These are phyloP conservation scores for Hypocryptadius cinnamomeus DNA, from an alignment of 2,113 vertebrate species.

Conservation along the genomic window DNA sequence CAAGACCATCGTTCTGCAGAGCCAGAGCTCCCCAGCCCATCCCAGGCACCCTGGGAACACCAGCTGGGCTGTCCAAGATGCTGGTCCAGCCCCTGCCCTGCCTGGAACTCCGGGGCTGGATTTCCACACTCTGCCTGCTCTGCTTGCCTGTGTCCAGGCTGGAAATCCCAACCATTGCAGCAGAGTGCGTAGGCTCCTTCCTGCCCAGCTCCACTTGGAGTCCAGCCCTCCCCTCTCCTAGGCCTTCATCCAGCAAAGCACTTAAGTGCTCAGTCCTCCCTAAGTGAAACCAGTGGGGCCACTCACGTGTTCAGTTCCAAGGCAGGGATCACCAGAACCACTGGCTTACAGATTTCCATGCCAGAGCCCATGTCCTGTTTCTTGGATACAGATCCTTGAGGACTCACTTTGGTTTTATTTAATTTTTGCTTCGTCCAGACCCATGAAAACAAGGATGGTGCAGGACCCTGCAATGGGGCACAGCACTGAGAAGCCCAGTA, in stretches of 20 bases:
- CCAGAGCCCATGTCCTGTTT: background rate
- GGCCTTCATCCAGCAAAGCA: conserved; percentile 60
- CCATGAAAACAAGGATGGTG: background rate
- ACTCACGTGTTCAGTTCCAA: background rate
- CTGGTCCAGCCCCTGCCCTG: background rate
- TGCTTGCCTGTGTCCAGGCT: background rate
- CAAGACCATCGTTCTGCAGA: background rate
- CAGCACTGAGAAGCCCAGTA: background rate
- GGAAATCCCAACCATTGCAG: conserved; percentile 18
- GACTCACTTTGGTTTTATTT: background rate
- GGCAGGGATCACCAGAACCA: background rate
- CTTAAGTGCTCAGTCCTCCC: conserved; percentile 52
- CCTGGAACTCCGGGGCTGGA: background rate
- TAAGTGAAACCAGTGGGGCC: conserved; percentile 8
- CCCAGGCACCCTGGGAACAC: background rate
- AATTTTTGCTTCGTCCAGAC: background rate
- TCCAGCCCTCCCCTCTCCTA: conserved; percentile 19
- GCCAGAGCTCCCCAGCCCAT: background rate
- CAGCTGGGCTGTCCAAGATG: background rate
- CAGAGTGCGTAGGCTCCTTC: background rate
- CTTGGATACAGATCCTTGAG: background rate
- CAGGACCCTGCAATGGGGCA: background rate
- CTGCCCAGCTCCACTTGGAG: conserved; percentile 32
- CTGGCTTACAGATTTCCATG: background rate
- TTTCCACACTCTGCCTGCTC: background rate